These are phyloP conservation scores for Arenaria interpres DNA, from an alignment of 2,113 vertebrate species.

Conservation along the genomic window DNA sequence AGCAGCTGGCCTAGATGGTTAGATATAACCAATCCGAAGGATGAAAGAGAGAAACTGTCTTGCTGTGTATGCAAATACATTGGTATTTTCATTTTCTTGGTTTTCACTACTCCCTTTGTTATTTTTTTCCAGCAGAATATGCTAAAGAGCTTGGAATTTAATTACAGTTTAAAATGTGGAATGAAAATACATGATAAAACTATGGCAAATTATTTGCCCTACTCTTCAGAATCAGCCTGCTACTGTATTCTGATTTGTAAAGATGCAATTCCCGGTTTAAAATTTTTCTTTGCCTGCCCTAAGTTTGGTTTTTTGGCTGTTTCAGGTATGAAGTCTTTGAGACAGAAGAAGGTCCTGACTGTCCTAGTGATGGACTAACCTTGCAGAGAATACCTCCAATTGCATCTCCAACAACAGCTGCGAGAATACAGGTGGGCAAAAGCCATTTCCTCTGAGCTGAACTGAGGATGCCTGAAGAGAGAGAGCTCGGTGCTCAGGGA, in stretches of 20 bases:
- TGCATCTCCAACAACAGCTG: rapidly evolving
- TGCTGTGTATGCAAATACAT: not conserved
- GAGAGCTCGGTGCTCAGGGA: not conserved
- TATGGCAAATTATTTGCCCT: not conserved
- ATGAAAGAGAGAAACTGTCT: not conserved
- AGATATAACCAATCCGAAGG: not conserved
- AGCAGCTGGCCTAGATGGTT: not conserved
- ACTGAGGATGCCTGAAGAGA: not conserved
- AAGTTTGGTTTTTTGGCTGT: not conserved
- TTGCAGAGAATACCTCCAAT: not conserved
- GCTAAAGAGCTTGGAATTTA: not conserved
- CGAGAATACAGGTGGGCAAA: not conserved
- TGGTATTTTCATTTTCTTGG: not conserved
- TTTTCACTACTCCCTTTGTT: not conserved
- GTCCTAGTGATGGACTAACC: not conserved
- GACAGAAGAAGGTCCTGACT: not conserved
- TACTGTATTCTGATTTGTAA: not conserved
- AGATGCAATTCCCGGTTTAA: not conserved
- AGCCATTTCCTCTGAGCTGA: not conserved
- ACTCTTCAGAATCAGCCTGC: not conserved
- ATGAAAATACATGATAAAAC: not conserved
- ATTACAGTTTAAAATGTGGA: not conserved
- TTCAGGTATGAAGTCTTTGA: not conserved
- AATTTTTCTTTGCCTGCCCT: not conserved
- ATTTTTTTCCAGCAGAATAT: not conserved